Evolutionary conservation across 1,140 invertebrate species (phyloP).

Genomic region (Rhizoglyphus robini): DNA sequence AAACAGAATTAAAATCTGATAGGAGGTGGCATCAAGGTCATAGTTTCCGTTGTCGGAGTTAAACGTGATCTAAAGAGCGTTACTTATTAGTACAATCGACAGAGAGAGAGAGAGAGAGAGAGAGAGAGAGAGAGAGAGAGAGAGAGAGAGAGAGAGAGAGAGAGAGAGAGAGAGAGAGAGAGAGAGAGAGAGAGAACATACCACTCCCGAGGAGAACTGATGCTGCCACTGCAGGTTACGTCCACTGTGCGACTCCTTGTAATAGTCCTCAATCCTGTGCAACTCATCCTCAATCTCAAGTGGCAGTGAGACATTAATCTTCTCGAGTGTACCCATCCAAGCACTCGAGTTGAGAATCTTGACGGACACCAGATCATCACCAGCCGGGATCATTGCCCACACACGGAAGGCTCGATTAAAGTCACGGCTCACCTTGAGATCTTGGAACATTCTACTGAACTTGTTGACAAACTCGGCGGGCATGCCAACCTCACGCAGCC

Average conservation of each 20-base stretch:
- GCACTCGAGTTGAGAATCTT: slow-evolving; percentile 96
- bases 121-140: too few relatives aligned
- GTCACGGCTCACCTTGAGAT: slow-evolving; percentile 97
- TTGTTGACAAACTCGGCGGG: slow-evolving; percentile 99
- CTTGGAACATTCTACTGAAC: slow-evolving; percentile 70
- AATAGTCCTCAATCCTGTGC: slow-evolving; percentile 67
- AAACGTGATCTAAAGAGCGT: slow-evolving; percentile 65
- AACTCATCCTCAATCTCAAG: slow-evolving; percentile 96
- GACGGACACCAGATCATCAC: slow-evolving; percentile 41
- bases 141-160: too few relatives aligned
- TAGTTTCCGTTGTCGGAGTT: slow-evolving; percentile 80
- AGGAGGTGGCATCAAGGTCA: slow-evolving; percentile 96
- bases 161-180: too few relatives aligned
- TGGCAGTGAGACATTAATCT: slow-evolving; percentile 86
- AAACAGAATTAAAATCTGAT: slow-evolving; percentile 99
- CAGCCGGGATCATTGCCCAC: slow-evolving; percentile 28
- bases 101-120: too few relatives aligned
- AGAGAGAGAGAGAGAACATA: too few relatives aligned
- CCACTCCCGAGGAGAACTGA: slow-evolving; percentile 96
- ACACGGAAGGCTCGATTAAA: slow-evolving; percentile 79
- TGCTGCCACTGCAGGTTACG: slow-evolving; percentile 98
- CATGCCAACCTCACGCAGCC: slow-evolving; percentile 78
- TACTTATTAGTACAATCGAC: neutral
- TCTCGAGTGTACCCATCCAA: slow-evolving; percentile 85
- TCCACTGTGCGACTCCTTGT: slow-evolving; percentile 74